A percentile compares a stretch with the other conserved stretches of the same genome.
phyloP scores from a whole-genome alignment of 2,113 vertebrate genomes.

The Anguilla rostrata region DNA sequence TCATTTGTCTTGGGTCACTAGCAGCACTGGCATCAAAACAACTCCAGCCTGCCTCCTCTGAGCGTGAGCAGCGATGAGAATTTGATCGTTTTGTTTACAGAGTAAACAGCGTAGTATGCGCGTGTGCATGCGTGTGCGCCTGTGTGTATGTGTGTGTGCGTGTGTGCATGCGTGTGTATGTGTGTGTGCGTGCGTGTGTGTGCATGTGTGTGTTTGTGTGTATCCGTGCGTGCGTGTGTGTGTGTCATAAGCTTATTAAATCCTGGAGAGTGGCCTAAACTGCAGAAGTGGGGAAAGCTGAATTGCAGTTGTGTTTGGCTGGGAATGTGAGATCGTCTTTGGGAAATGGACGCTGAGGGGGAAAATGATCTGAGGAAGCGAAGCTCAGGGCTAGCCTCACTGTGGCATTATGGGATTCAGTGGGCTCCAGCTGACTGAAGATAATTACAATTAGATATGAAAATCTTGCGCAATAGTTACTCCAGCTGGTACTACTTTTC shows the following conservation, averaged over 20 bases:
- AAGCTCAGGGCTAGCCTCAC: neutral
- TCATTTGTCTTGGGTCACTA: conserved; percentile 37
- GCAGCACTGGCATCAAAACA: neutral
- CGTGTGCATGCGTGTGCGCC: neutral
- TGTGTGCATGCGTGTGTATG: conserved; percentile 23
- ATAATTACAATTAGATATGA: neutral
- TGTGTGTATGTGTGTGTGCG: conserved; percentile 25
- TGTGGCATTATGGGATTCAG: neutral
- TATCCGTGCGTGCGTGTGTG: neutral
- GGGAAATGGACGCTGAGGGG: conserved; percentile 5
- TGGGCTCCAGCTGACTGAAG: conserved; percentile 10
- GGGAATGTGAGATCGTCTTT: conserved; percentile 25
- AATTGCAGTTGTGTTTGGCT: conserved; percentile 35
- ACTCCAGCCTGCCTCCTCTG: conserved; percentile 17
- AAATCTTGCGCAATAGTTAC: neutral
- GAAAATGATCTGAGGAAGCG: conserved; percentile 2
- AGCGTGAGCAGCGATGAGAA: conserved; percentile 25
- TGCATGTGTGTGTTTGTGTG: conserved; percentile 28
- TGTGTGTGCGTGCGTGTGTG: no score
- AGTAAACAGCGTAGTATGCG: conserved; percentile 38
- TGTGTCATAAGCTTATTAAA: conserved; percentile 49
- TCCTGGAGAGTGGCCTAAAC: conserved; percentile 35
- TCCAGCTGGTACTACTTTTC: conserved; percentile 39
- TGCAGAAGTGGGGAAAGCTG: conserved; percentile 18
- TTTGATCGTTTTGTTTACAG: conserved; percentile 43